Base-by-base conservation (phyloP, 2,797 vertebrate species). In the Acanthornis magna region DNA sequence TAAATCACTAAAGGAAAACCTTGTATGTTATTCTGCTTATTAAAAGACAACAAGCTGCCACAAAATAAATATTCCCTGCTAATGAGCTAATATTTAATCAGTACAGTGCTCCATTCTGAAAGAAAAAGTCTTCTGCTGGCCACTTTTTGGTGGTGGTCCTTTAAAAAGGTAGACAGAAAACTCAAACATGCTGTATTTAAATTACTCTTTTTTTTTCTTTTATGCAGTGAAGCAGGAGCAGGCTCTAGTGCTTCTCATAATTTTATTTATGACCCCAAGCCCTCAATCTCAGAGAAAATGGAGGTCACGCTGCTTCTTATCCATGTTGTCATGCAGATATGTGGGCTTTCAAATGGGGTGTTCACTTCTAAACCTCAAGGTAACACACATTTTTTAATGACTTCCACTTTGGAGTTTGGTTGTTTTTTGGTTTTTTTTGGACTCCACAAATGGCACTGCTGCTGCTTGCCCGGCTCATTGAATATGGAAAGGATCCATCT, bases 31-130 rank as follows among this genome's bases (percentile, higher is more conserved):
- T 91, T 90, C 88, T 93, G 21, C 61, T 95, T 95, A 91, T 93
- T 95, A 95, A 95, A 96, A 92, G 51, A 91, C 51, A 91, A 70
- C 65, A 85, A 67, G 55, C 45, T 68, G 75, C 40, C 85, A 89
- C 45, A 94, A 96, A 97, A 96, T 83, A 95, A 95, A 94, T 21
- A 51, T 57, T 88, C 47, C 7, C 30, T 89, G 63, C 18, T 42
- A 94, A 94, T 81, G 53, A 92, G 13, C 30, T 82, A 91, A 89
- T 92, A 94, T 87, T 96, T 96, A 94, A 83, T 83, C 71, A 93
- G 17, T 18, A 78, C 11, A 80, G 58, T 87, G 38, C 43, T 61
- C 8, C 63, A 32, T 40, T 94, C 55, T 66, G 15, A 16, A 80
- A 61, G 88, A 45, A 54, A 51, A 11, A 42, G 17, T 1, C 34